Percentiles rank a stretch among this genome's conserved stretches.
These are phyloP conservation scores for Aleiodes leptofemur DNA, from an alignment of 2,888 invertebrate genomes.

Conservation along the genomic window DNA sequence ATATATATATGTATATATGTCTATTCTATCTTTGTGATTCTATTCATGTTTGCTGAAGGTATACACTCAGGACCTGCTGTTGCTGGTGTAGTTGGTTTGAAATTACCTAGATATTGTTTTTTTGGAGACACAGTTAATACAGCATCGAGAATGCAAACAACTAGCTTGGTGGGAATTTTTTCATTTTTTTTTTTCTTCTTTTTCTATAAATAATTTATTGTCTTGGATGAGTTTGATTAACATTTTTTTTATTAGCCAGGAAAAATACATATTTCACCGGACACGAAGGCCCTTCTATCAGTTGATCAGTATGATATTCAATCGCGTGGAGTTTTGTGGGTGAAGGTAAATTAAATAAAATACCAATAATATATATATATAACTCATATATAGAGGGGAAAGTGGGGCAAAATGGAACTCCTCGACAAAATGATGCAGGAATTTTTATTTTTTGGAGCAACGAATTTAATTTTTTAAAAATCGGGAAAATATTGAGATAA, in stretches of 20 bases:
- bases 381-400: not conserved
- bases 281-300: slow-evolving; percentile 82
- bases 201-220: slow-evolving; percentile 54
- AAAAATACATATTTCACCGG: slow-evolving; percentile 86
- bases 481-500: no score
- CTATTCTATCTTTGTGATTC: no score
- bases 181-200: not conserved
- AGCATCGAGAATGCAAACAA: slow-evolving; percentile 91
- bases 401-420: no score
- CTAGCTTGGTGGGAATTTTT: slow-evolving; percentile 76
- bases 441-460: no score
- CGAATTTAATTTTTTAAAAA: no score
- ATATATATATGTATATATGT: no score
- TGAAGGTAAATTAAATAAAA: slow-evolving; percentile 81
- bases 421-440: no score
- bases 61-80: slow-evolving; percentile 93
- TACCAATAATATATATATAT: not conserved
- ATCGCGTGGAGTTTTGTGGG: slow-evolving; percentile 84
- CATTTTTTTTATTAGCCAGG: slow-evolving; percentile 76
- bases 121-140: slow-evolving; percentile 95
- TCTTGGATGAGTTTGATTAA: not conserved
- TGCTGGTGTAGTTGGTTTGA: slow-evolving; percentile 90
- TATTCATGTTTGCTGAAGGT: slow-evolving; percentile 73
- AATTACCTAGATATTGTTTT: slow-evolving; percentile 90
- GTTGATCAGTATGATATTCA: slow-evolving; percentile 82